Base-by-base conservation (phyloP, 2,797 vertebrate genomes). In the Pseudochirops cupreus region DNA sequence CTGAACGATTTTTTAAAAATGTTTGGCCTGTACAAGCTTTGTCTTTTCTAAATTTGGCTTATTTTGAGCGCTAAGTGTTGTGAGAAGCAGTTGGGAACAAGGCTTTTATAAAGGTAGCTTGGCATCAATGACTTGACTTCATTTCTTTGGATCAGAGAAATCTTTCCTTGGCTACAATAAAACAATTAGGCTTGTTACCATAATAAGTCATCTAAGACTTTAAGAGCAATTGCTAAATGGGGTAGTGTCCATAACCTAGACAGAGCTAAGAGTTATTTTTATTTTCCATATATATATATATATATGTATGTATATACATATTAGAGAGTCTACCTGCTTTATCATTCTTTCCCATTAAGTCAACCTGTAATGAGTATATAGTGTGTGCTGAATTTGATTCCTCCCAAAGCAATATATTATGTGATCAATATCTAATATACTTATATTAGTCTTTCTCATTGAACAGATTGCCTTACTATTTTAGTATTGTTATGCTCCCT, bases 11-110 rank as follows among this genome's bases (percentile, higher is more conserved):
- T 92, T 93, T 58, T 82, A 46, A 0, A 90, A 91, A 56, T 89
- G 82, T 59, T 95, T 96, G 59, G 13, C 52, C 57, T 95, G 50
- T 53, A 7, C 5, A 95, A 82, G 11, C 55, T 97, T 95, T 96
- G 5, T 50, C 14, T 96, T 92, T n/a, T 82, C 18, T 90, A 94
- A 93, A 62, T 1, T 92, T 46, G 39, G 29, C 46, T 96, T 94
- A 7, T 46, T 94, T 58, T 93, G 53, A 92, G 90, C 91, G 96
- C 93, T 87, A 93, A 94, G 0, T 53, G 29, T 82, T 95, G 91
- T 58, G 93, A 93, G 90, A 62, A 92, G 92, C 74, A 93, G 62
- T 92, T 94, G 50, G n/a, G n/a, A 58, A 54, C 94, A 91, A 87
- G 18, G 31, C 59, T 95, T 94, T 93, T 93, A 57, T 56, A 92